A percentile compares a stretch with the other conserved stretches of the same genome.
These are phyloP conservation scores for Aradophagus sp. DNA, from an alignment of 1,140 invertebrate species.

Conservation along the genomic window DNA sequence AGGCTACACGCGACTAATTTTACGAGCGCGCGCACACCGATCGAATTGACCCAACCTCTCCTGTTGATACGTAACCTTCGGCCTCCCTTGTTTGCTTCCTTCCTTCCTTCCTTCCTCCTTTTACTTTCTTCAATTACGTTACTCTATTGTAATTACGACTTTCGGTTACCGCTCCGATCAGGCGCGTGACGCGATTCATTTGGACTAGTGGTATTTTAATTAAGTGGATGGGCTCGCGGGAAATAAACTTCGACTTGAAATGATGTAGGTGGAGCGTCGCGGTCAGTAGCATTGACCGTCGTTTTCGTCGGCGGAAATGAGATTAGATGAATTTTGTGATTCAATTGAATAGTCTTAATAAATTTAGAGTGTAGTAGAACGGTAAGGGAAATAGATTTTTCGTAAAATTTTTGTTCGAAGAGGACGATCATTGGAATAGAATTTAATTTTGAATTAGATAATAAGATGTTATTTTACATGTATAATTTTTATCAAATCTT, in stretches of 20 bases:
- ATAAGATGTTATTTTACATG: no score
- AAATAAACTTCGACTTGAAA: neutral
- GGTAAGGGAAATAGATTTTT: no score
- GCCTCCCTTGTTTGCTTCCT: slow-evolving; percentile 49
- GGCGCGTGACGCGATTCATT: slow-evolving; percentile 22
- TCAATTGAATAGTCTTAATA: no score
- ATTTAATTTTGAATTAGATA: no score
- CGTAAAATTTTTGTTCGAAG: no score
- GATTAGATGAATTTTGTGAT: no score
- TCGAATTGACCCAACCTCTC: slow-evolving; percentile 60
- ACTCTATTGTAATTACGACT: slow-evolving; percentile 39
- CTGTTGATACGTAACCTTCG: slow-evolving; percentile 54
- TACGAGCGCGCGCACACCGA: slow-evolving; percentile 55
- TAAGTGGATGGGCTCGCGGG: neutral
- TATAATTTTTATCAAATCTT: no score
- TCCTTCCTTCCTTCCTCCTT: slow-evolving; percentile 46
- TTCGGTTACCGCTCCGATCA: slow-evolving; percentile 11
- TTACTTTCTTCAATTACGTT: slow-evolving; percentile 47
- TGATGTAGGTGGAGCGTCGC: no score
- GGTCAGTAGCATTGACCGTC: no score
- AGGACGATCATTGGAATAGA: no score
- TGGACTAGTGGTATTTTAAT: slow-evolving; percentile 15
- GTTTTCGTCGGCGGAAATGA: no score
- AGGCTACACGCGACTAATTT: slow-evolving; percentile 58
- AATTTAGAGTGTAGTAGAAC: no score